Evolutionary conservation across 2,113 vertebrate species (phyloP), one percentile per base, ranked within the genome.

Genomic region (Cyprinodon tularosa): DNA sequence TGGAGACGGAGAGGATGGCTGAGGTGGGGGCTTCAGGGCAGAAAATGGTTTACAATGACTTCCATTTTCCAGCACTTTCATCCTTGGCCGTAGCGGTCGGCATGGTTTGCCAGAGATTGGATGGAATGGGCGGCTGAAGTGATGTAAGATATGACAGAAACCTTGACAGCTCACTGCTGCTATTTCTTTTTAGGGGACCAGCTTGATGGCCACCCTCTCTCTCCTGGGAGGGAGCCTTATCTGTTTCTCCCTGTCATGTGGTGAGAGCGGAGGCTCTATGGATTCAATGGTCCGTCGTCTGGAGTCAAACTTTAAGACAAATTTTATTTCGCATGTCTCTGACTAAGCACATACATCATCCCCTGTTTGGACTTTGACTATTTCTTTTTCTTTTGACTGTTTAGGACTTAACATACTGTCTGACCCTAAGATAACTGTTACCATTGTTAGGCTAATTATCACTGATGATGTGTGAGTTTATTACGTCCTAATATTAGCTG

Each of bases 11-110:
- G 89, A 87, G 78, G 84, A 75, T 71, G 74, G 74, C 39, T 75
- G 81, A 50, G 53, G 72, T 75, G 88, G 81, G 88, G 84, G 88
- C 88, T 91, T 74, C 79, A 85, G 90, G 91, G 85, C 90, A 93
- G 89, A 94, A 95, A 94, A 94, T 94, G 91, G 84, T 94, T 94
- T 92, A 93, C 91, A 92, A 93, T 95, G 90, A 93, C 92, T 94
- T 89, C 93, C 91, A 91, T 94, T 94, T 94, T 94, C 91, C 86
- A 90, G 87, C 91, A 90, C 93, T 94, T 93, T 93, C 91, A 94
- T 93, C 87, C 90, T 86, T 84, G 90, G 90, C 89, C 88, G 88
- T 90, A 82, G 73, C 83, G 66, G 85, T 48, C 72, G 82, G 89
- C 84, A 82, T 82, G 82, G 87, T 86, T 88, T 84, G 81, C 88